A percentile compares a stretch with the other conserved stretches of the same genome.
Conservation (phyloP, 2,113 vertebrate genomes). For the Dinomys branickii region DNA sequence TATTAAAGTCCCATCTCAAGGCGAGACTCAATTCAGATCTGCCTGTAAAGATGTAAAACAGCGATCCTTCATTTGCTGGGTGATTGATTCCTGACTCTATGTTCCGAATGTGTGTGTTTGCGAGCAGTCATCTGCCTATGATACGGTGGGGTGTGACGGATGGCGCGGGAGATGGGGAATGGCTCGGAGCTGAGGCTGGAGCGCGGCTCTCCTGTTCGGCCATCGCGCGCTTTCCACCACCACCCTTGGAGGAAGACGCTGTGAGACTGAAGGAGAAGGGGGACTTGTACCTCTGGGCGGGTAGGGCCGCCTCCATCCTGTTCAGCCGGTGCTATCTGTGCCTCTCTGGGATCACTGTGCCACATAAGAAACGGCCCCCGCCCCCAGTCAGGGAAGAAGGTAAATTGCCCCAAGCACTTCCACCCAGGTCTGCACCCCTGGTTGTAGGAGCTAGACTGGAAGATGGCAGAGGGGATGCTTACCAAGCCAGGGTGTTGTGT, state of each 20-base stretch:
- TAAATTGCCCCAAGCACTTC: background rate
- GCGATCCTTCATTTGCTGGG: conserved; percentile 60
- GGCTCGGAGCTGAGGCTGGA: background rate
- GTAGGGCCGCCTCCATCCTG: fast-evolving
- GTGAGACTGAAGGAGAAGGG: background rate
- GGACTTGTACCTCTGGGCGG: background rate
- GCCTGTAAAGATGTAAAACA: conserved; percentile 33
- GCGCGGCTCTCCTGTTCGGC: background rate
- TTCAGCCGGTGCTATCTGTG: background rate
- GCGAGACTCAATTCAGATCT: conserved; percentile 41
- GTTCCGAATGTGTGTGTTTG: background rate
- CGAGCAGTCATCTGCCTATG: conserved; percentile 3
- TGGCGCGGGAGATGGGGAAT: background rate
- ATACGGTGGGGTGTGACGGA: background rate
- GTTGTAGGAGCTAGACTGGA: background rate
- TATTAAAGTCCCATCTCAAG: conserved; percentile 72
- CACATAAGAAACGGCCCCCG: background rate
- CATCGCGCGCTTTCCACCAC: background rate
- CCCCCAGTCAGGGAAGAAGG: fast-evolving
- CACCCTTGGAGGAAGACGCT: background rate
- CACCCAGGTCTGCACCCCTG: background rate
- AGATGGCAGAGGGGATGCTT: background rate
- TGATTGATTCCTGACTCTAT: conserved; percentile 49
- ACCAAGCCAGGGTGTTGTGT: fast-evolving
- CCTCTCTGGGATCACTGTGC: background rate